phyloP scores from a whole-genome alignment of 2,888 invertebrate genomes.

The Synanthedon myopaeformis region DNA sequence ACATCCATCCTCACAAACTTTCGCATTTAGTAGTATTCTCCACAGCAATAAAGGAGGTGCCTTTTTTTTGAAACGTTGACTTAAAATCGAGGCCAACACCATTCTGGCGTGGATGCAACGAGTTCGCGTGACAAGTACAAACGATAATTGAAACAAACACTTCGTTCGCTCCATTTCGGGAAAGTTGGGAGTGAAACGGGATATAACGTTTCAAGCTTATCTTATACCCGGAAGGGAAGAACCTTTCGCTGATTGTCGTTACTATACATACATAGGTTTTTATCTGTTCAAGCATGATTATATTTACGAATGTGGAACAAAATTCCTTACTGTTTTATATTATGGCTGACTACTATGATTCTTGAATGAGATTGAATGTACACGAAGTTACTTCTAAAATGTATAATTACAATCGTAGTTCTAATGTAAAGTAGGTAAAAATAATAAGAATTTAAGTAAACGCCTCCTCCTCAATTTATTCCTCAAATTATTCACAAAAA shows the following conservation, averaged over 20 bases:
- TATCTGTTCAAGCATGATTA: too few relatives aligned
- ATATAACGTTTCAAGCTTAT: neutral
- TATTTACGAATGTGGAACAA: too few relatives aligned
- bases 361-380: too few relatives aligned
- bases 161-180: neutral
- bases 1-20: neutral
- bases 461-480: too few relatives aligned
- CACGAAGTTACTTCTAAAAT: too few relatives aligned
- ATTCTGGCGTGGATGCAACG: neutral
- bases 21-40: neutral
- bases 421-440: too few relatives aligned
- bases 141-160: neutral
- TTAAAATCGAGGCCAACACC: neutral
- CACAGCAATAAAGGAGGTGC: neutral
- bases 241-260: neutral
- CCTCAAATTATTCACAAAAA: too few relatives aligned
- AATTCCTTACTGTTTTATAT: too few relatives aligned
- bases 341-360: too few relatives aligned
- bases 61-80: neutral
- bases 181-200: neutral
- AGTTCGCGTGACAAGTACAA: neutral
- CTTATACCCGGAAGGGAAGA: neutral
- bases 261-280: neutral
- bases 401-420: too few relatives aligned
- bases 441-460: too few relatives aligned